A percentile compares a stretch with the other conserved stretches of the same genome.
These are phyloP conservation scores for Hylaeus anthracinus DNA, from an alignment of 1,140 invertebrate genomes.

Conservation along the genomic window DNA sequence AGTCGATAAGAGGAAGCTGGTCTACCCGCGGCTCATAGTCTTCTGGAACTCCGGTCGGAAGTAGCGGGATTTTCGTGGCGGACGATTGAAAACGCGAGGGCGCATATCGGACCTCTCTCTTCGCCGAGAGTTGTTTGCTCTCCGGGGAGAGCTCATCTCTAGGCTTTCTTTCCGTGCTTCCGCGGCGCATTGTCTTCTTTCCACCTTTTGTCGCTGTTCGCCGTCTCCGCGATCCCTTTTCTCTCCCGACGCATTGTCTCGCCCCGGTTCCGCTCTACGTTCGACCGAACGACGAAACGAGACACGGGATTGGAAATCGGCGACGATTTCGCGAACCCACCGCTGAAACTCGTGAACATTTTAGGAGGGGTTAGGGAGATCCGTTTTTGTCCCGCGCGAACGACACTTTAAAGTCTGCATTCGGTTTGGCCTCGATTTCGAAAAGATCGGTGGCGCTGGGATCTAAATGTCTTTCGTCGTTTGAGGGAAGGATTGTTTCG, in stretches of 20 bases:
- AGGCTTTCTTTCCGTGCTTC: constrained; percentile 30
- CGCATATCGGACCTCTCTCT: not conserved
- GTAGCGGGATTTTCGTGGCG: constrained; percentile 27
- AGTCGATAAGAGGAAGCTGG: not conserved
- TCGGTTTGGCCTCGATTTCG: no score
- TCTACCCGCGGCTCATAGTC: not conserved
- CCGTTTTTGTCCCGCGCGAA: not conserved
- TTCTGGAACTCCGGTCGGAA: constrained; percentile 5
- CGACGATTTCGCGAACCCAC: not conserved
- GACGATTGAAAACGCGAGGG: constrained; percentile 35
- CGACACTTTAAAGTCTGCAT: no score
- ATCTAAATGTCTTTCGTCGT: no score
- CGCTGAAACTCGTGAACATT: not conserved
- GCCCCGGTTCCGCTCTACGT: constrained; percentile 11
- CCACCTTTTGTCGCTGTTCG: constrained; percentile 39
- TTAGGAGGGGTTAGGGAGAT: not conserved
- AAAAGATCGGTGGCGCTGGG: no score
- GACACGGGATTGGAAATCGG: constrained; percentile 16
- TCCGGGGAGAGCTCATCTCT: constrained; percentile 11
- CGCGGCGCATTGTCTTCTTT: constrained; percentile 32
- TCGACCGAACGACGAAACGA: constrained; percentile 15
- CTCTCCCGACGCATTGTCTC: constrained; percentile 19
- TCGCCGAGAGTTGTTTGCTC: constrained; percentile 28
- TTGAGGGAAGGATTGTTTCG: no score
- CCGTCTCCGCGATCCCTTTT: constrained; percentile 5